Evolutionary conservation across 2,888 invertebrate genomes (phyloP), one percentile per base, ranked within the genome.

Genomic region (Nectonema munidae): DNA sequence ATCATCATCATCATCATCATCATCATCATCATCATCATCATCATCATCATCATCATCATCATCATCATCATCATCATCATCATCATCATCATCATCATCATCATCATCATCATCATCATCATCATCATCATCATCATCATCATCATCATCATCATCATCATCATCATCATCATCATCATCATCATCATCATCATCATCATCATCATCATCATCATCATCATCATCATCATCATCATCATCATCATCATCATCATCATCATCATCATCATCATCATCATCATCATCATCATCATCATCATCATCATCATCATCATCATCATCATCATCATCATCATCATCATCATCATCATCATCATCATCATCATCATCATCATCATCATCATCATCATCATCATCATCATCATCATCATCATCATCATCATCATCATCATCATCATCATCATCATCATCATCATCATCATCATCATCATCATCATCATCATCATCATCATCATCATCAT

Each of bases 1-100:
- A 25, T 25, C 25, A 25, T 25, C 25, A 25, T 25, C 25, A 25
- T 25, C 25, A 25, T 25, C 25, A 25, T 25, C 25, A 25, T 25
- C 25, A 25, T 25, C 25, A 25, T 25, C 25, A 25, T 25, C 25
- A 25, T 25, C 25, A 25, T 25, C 25, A 25, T 25, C 25, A 25
- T 25, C 25, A 25, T 25, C 25, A 25, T 25, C 25, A 25, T 25
- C 25, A 25, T 25, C 25, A 25, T 25, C 25, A 25, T 25, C 25
- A 25, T 25, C 25, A 25, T 25, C 25, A 25, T 25, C 25, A 25
- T 25, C 25, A 25, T 25, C 25, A 25, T 25, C 25, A 25, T 25
- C 25, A 25, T 25, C 25, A 25, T 25, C 25, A 25, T 25, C 25
- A 25, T 25, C 25, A 25, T 25, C 25, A 25, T 25, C 25, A 25